These are phyloP conservation scores for Epinephelus coioides DNA, from an alignment of 2,797 vertebrate genomes.

Conservation along the genomic window DNA sequence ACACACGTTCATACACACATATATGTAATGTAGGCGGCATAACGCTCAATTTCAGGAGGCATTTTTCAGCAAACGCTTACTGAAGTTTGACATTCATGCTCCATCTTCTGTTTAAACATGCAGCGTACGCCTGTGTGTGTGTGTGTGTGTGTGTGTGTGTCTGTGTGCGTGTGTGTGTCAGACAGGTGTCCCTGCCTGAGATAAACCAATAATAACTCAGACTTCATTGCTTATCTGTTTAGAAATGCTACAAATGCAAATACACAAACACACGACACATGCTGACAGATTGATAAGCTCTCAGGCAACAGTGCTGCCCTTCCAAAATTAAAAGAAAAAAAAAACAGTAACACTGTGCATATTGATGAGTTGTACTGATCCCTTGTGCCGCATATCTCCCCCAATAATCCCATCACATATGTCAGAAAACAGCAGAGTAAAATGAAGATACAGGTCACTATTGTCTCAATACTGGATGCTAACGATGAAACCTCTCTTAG, in stretches of 20 bases:
- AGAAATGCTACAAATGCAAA: conserved; percentile 53
- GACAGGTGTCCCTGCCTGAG: conserved; percentile 51
- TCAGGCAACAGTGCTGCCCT: not conserved
- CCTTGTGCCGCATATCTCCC: not conserved
- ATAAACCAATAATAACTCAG: conserved; percentile 68
- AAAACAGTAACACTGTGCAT: not conserved
- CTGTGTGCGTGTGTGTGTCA: conserved; percentile 10
- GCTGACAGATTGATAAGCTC: conserved; percentile 38
- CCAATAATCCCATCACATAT: not conserved
- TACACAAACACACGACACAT: conserved; percentile 39
- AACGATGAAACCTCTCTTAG: not conserved
- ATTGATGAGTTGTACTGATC: conserved; percentile 20
- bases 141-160: conserved; percentile 18
- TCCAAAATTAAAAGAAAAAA: conserved; percentile 9
- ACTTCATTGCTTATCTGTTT: conserved; percentile 67
- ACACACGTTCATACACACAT: not conserved
- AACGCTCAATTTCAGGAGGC: conserved; percentile 43
- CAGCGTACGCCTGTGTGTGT: not conserved
- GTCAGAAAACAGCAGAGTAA: not conserved
- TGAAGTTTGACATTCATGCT: conserved; percentile 61
- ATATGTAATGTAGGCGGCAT: not conserved
- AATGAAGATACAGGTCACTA: not conserved
- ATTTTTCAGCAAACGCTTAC: conserved; percentile 47
- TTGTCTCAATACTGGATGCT: not conserved
- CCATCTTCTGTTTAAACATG: conserved; percentile 51